Evolutionary conservation across 35 echinoderm and acorn worm genomes (phyloP).

Genomic region (Acanthaster planci): DNA sequence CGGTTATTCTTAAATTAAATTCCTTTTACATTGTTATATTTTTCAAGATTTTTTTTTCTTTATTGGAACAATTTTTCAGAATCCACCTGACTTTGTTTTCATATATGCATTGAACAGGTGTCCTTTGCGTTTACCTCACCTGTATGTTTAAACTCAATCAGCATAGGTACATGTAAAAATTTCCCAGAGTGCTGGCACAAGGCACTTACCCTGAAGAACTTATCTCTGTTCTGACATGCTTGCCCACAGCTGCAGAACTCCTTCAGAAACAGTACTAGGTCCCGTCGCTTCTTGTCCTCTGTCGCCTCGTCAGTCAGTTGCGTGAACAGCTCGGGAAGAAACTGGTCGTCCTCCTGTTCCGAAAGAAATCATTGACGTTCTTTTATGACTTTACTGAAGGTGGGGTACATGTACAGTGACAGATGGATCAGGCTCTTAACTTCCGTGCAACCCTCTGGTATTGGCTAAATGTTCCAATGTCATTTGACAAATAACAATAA

Average conservation of each 20-base stretch:
- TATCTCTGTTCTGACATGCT: constrained; percentile 94
- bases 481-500: too few species aligned
- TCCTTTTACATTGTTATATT: too few species aligned
- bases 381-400: too few species aligned
- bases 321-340: constrained; percentile 92
- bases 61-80: too few species aligned
- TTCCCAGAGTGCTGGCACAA: not conserved
- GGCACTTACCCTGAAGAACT: constrained; percentile 87
- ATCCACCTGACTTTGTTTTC: not conserved
- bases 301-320: constrained; percentile 94
- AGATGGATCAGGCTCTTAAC: too few species aligned
- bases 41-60: too few species aligned
- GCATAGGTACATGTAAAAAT: not conserved
- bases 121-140: not conserved
- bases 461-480: too few species aligned
- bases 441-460: too few species aligned
- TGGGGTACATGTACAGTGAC: too few species aligned
- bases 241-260: constrained; percentile 99
- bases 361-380: too few species aligned
- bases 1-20: too few species aligned
- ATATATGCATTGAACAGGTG: not conserved
- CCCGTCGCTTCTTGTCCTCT: constrained; percentile 82
- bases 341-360: constrained; percentile 90
- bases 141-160: not conserved
- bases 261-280: constrained; percentile 95